Evolutionary conservation across 2,113 vertebrate genomes (phyloP).

Genomic region (Cyprinodon tularosa): DNA sequence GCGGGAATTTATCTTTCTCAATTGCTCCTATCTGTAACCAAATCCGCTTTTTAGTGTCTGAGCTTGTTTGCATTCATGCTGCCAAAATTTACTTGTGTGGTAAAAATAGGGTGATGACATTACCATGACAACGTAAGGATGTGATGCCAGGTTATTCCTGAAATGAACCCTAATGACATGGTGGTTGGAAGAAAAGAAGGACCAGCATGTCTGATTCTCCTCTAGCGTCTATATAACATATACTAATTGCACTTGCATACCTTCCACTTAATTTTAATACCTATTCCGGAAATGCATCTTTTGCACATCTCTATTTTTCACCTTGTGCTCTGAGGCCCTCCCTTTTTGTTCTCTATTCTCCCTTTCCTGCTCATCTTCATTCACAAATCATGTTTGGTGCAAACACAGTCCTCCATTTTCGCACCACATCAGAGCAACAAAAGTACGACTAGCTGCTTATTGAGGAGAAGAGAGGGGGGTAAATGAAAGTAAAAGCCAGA

Average conservation of each 20-base stretch:
- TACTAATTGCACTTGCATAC: background rate
- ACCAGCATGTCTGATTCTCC: slow-evolving; percentile 1
- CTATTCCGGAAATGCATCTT: background rate
- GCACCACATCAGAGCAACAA: slow-evolving; percentile 74
- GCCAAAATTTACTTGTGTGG: slow-evolving; percentile 38
- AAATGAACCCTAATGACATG: slow-evolving; percentile 41
- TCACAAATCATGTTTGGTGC: slow-evolving; percentile 15
- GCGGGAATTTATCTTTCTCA: background rate
- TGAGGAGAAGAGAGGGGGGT: slow-evolving; percentile 14
- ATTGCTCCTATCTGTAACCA: slow-evolving; percentile 7
- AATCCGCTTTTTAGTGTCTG: slow-evolving; percentile 4
- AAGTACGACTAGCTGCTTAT: slow-evolving; percentile 39
- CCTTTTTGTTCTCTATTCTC: slow-evolving; percentile 8
- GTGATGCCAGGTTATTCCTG: slow-evolving; percentile 46
- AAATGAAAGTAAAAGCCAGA: slow-evolving; percentile 1
- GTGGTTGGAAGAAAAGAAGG: slow-evolving; percentile 26
- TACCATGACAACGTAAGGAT: slow-evolving; percentile 72
- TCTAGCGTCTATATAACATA: background rate
- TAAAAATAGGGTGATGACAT: slow-evolving; percentile 57
- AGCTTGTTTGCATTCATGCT: slow-evolving; percentile 16
- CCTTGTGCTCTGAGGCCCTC: slow-evolving; percentile 3
- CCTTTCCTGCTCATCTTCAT: slow-evolving; percentile 23
- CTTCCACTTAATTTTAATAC: slow-evolving; percentile 13
- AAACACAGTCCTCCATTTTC: slow-evolving; percentile 35
- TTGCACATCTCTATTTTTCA: slow-evolving; percentile 14